These are phyloP conservation scores for Neuroterus valhalla DNA, from an alignment of 1,140 invertebrate species.

Conservation along the genomic window DNA sequence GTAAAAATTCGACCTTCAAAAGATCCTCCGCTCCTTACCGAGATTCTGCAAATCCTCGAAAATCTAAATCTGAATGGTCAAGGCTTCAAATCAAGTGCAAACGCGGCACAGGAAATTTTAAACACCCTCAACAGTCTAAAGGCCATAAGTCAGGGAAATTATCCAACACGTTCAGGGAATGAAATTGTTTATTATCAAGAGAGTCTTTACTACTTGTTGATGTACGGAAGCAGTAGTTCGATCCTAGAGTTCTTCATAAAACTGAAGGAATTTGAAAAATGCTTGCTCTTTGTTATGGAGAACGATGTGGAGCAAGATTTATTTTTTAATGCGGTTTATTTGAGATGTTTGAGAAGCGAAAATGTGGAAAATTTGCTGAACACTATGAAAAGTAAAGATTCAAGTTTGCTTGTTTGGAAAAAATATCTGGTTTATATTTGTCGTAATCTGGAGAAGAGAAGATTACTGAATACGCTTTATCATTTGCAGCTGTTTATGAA, in stretches of 20 bases:
- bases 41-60: constrained; percentile 82
- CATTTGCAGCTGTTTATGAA: constrained; percentile 81
- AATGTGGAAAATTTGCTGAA: constrained; percentile 78
- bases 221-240: constrained; percentile 81
- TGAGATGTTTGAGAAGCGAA: constrained; percentile 79
- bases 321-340: constrained; percentile 83
- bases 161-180: constrained; percentile 46
- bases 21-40: constrained; percentile 80
- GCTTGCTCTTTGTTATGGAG: constrained; percentile 79
- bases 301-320: constrained; percentile 80
- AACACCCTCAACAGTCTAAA: constrained; percentile 71
- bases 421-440: constrained; percentile 81
- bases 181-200: constrained; percentile 79
- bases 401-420: constrained; percentile 80
- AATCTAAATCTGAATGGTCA: constrained; percentile 55
- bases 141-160: constrained; percentile 65
- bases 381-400: constrained; percentile 78
- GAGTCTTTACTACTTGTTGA: constrained; percentile 83
- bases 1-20: constrained; percentile 73
- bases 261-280: constrained; percentile 78
- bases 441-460: constrained; percentile 79
- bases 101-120: constrained; percentile 68
- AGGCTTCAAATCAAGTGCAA: constrained; percentile 54
- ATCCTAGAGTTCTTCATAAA: constrained; percentile 83
- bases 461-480: constrained; percentile 81